Base-by-base conservation (phyloP, 2,797 vertebrate species). In the Sphenopsis melanotis region DNA sequence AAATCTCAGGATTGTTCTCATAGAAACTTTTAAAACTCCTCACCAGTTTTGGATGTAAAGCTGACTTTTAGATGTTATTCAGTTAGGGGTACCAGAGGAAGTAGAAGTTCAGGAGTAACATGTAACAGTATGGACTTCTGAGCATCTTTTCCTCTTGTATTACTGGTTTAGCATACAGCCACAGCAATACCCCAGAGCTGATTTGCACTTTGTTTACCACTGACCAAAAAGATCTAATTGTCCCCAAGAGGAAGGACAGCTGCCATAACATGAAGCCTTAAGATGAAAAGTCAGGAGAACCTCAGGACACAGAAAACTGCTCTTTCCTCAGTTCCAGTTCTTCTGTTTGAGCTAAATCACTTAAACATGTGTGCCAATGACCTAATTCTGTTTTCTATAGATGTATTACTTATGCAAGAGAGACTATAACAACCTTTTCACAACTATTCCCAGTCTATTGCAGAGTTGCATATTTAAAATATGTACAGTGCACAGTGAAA, bases 311-410 rank as follows among this genome's bases (percentile, higher is more conserved):
- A 78, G 26, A 77, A 37, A 71, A 77, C 42, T 69, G 52, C 19
- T 88, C 60, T 77, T 66, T 53, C 30, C 76, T 85, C 46, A 89
- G 68, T 85, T 95, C 74, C 78, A 90, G n/a, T 68, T 88, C 83
- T 77, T 95, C 91, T 83, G 68, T 83, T 94, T 91, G 83, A 93
- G 88, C 74, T 88, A 94, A 93, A 88, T 93, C 78, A 86, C 72
- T 92, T 91, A 95, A 96, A 93, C 77, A 4, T 44, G 23, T 63
- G 39, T 68, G 39, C 69, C 89, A 95, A 92, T 95, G 89, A 95
- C 95, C 92, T 95, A 90, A 95, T 94, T 96, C 87, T 93, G 46
- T 94, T 96, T 95, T 94, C 83, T 87, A 96, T 88, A 94, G 83
- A 90, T 68, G 42, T 75, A 93, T 97, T 94, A 96, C 81, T 96